A percentile compares a stretch with the other conserved stretches of the same genome.
phyloP scores from a whole-genome alignment of 2,113 vertebrate species.

The Phalacrocorax pelagicus region DNA sequence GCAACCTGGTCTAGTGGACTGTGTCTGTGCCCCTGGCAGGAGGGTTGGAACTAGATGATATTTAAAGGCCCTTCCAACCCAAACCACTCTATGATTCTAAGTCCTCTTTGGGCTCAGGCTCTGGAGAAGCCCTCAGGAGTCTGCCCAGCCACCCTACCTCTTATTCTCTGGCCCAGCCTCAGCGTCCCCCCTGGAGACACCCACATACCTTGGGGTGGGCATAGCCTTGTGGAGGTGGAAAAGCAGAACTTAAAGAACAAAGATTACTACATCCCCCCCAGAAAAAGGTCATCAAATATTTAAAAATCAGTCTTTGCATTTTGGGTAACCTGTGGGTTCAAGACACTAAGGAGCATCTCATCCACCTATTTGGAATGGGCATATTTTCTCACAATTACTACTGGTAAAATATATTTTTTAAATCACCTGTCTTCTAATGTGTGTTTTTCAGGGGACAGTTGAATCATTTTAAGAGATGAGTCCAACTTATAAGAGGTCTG shows the following conservation, averaged over 20 bases:
- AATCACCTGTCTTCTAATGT: background rate
- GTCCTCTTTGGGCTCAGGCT: background rate
- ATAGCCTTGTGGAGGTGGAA: background rate
- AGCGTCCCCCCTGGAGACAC: fast-evolving
- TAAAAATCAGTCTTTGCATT: background rate
- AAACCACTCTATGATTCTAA: background rate
- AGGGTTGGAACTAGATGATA: too few species aligned
- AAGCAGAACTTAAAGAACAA: background rate
- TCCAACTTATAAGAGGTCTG: background rate
- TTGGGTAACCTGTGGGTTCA: background rate
- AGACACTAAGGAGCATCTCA: background rate
- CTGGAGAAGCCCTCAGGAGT: background rate
- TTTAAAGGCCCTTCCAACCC: too few species aligned
- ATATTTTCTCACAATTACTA: background rate
- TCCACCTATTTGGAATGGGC: background rate
- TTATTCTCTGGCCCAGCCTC: background rate
- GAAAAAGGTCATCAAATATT: background rate
- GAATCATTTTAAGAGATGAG: background rate
- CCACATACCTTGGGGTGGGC: fast-evolving
- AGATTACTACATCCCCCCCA: background rate
- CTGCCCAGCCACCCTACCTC: background rate
- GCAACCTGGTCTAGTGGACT: too few species aligned
- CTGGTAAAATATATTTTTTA: background rate
- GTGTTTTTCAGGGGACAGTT: background rate
- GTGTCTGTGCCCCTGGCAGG: too few species aligned